These are phyloP conservation scores for Arctocebus calabarensis DNA, from an alignment of 2,797 vertebrate species.

Conservation along the genomic window DNA sequence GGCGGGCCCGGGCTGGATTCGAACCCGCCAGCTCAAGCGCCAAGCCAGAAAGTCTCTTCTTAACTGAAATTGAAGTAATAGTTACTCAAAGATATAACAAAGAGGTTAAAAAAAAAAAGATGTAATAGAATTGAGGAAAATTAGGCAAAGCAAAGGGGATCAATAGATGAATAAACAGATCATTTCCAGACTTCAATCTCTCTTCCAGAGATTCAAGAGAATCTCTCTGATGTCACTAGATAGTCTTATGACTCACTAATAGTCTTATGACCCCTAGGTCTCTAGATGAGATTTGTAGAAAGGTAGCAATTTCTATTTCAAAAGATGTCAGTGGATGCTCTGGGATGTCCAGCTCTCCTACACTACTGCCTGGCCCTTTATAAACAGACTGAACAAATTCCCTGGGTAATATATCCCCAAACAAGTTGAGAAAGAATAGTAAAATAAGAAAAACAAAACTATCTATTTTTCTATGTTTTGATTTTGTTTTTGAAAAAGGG, in stretches of 20 bases:
- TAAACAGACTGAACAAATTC: background rate
- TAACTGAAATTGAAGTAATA: background rate
- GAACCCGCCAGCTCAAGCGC: too few species aligned
- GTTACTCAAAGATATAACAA: slow-evolving; percentile 13
- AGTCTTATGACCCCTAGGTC: background rate
- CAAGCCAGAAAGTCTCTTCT: slow-evolving; percentile 14
- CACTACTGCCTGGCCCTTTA: background rate
- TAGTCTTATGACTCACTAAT: background rate
- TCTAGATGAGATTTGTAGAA: background rate
- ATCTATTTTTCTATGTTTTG: background rate
- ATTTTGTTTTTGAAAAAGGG: background rate
- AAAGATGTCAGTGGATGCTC: background rate
- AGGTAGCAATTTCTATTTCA: background rate
- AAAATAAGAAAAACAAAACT: background rate
- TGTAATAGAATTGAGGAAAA: background rate
- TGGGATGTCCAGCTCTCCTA: background rate
- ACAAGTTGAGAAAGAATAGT: background rate
- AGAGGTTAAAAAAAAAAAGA: background rate
- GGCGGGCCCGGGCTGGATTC: too few species aligned
- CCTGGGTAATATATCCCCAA: background rate
- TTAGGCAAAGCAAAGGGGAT: background rate
- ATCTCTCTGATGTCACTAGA: background rate
- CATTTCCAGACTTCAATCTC: background rate
- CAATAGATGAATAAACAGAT: background rate
- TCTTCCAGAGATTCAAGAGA: background rate